Evolutionary conservation across 2,797 vertebrate genomes (phyloP), one percentile per base, ranked within the genome.

Genomic region (Crocodylus rhombifer): DNA sequence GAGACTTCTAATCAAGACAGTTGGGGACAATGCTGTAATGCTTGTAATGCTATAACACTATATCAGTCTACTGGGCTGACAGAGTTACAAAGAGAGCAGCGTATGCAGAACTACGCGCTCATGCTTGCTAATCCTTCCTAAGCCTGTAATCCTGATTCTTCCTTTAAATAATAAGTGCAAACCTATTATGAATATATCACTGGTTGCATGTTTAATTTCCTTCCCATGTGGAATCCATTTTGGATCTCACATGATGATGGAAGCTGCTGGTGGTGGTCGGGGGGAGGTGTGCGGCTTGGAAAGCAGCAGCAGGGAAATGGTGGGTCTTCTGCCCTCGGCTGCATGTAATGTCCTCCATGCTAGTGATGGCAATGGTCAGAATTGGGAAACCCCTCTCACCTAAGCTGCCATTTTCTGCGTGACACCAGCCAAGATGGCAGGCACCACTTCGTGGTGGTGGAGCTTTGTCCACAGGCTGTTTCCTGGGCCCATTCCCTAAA

Each of bases 121-220:
- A 92, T 80, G 87, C 73, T 94, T 78, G 61, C 61, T 96, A 97
- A 97, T 96, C 94, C 94, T 91, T 36, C 83, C 3, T 95, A 93
- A 97, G 87, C 90, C 92, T 94, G 78, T 97, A 97, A 97, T 92
- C 94, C 94, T 65, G 88, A 94, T 92, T 96, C 74, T 87, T 95
- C 91, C 85, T 92, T 91, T 88, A 91, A 94, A 96, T 92, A 95
- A 58, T 87, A 93, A 96, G 87, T 83, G 80, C 57, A 90, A 92
- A 93, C 93, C 85, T 93, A 87, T 95, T 92, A 92, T 93, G 92
- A 89, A 88, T 58, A 89, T 86, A 74, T 89, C 88, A 58, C 64
- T 86, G 51, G 60, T 79, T 89, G 91, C 94, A 84, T 30, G 30
- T 14, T 80, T 58, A 95, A 89, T 78, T 89, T 76, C 17, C 30